Evolutionary conservation across 1,140 invertebrate genomes (phyloP).

Genomic region (Stenopsyche tienmushanensis): DNA sequence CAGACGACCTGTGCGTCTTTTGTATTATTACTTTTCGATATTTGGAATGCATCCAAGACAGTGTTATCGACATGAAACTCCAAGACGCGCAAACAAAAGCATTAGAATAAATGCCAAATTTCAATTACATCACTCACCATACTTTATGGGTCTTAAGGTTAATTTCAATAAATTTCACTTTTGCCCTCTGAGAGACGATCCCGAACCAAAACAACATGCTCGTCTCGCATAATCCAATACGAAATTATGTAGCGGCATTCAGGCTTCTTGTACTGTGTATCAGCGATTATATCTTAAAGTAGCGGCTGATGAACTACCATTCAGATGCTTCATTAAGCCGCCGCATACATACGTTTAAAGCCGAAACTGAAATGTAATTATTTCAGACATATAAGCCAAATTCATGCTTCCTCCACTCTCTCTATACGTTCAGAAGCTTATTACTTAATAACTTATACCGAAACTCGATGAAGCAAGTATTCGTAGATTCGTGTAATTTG

Average conservation of each 20-base stretch:
- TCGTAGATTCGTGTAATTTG: conserved; percentile 28
- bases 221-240: neutral
- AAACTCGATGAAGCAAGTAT: conserved; percentile 21
- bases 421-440: conserved; percentile 28
- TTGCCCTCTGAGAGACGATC: neutral
- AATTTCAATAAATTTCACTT: too few species aligned
- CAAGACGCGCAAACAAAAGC: neutral
- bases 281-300: conserved; percentile 23
- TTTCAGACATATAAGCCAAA: conserved; percentile 31
- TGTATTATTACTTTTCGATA: neutral
- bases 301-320: conserved; percentile 27
- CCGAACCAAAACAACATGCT: neutral
- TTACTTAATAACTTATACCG: conserved; percentile 38
- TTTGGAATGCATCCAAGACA: conserved; percentile 5
- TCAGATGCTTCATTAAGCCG: conserved; percentile 31
- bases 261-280: neutral
- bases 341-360: conserved; percentile 6
- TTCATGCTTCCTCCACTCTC: conserved; percentile 9
- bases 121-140: too few species aligned
- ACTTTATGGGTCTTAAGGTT: too few species aligned
- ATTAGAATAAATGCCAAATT: too few species aligned
- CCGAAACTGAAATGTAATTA: conserved; percentile 38
- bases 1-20: neutral
- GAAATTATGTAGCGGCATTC: neutral
- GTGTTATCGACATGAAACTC: neutral